Evolutionary conservation across 2,888 invertebrate genomes (phyloP).

Genomic region (Tortrix viridana): DNA sequence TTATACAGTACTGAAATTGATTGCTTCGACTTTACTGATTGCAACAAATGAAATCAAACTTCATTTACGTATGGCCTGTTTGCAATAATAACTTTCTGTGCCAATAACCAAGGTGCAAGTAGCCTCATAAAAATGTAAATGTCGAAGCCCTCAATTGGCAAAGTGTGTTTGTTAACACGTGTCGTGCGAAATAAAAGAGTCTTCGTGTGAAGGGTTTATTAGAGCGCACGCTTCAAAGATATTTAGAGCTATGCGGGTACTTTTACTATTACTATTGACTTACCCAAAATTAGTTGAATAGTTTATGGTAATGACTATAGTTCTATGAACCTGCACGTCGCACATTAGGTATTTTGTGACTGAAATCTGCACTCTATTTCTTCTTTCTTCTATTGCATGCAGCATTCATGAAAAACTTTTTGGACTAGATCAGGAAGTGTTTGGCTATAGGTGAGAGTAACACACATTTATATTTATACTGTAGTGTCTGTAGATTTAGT

Average conservation of each 20-base stretch:
- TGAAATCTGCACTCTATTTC: constrained; percentile 77
- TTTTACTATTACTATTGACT: constrained; percentile 22
- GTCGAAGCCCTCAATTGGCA: constrained; percentile 28
- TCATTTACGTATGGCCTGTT: not conserved
- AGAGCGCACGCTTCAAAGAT: constrained; percentile 24
- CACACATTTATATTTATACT: constrained; percentile 4
- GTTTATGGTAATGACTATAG: constrained; percentile 17
- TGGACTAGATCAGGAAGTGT: constrained; percentile 91
- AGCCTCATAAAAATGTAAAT: constrained; percentile 33
- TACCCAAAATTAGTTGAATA: constrained; percentile 22
- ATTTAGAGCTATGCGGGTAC: constrained; percentile 30
- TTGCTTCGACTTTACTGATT: constrained; percentile 19
- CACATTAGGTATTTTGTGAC: constrained; percentile 51
- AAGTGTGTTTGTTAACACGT: constrained; percentile 22
- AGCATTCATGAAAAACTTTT: constrained; percentile 92
- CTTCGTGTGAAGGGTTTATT: constrained; percentile 5
- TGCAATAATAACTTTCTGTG: constrained; percentile 11
- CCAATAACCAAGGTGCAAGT: not conserved
- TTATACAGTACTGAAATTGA: constrained; percentile 30
- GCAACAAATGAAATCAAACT: constrained; percentile 30
- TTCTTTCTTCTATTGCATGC: constrained; percentile 87
- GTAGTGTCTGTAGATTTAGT: constrained; percentile 22
- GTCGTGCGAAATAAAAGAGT: constrained; percentile 20
- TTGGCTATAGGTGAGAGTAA: constrained; percentile 87
- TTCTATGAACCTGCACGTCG: constrained; percentile 48